phyloP scores from a whole-genome alignment of 2,797 vertebrate genomes.

The Hapalemur alaotrensis region DNA sequence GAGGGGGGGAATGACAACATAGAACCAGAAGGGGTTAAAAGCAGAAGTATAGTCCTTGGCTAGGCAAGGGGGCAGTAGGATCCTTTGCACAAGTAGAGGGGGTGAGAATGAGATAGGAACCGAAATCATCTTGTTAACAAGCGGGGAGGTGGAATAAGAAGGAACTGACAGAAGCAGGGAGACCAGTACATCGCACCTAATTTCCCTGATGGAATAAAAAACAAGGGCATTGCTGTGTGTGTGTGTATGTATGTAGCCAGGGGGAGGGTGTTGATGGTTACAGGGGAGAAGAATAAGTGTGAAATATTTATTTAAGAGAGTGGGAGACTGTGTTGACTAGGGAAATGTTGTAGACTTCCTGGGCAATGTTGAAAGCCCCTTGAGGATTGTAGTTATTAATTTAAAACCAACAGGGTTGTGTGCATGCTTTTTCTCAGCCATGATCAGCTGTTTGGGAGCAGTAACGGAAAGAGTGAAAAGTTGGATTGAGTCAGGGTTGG shows the following conservation, averaged over 20 bases:
- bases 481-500: neutral
- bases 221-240: neutral
- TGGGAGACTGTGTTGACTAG: neutral
- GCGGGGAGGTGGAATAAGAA: neutral
- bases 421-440: neutral
- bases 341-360: neutral
- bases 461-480: neutral
- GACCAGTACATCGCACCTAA: neutral
- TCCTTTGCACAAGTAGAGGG: neutral
- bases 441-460: neutral
- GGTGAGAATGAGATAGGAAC: neutral
- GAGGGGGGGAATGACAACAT: neutral
- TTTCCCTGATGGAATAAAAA: neutral
- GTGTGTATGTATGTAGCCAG: neutral
- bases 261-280: neutral
- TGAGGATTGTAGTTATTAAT: neutral
- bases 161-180: neutral
- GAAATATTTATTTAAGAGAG: constrained; percentile 31
- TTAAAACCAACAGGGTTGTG: neutral
- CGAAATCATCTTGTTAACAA: neutral
- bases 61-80: neutral
- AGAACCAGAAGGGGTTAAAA: neutral
- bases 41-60: neutral
- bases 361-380: neutral
- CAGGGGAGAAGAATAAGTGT: neutral